Conservation (phyloP, 2,113 vertebrate genomes). For the Tachysurus vachellii region DNA sequence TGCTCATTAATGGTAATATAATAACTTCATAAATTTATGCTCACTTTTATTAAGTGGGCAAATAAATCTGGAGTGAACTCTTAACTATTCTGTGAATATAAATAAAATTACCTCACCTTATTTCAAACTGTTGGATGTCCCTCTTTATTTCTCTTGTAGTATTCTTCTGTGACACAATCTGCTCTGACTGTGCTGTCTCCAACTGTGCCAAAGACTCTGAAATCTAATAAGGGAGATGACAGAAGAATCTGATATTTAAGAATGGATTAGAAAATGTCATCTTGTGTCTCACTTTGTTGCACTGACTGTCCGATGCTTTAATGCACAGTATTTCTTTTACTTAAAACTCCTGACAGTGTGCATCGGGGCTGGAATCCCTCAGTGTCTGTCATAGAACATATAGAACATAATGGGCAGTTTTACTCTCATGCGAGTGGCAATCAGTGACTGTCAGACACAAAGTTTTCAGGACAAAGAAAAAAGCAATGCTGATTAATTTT, state of each 20-base stretch:
- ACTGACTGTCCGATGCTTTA: neutral
- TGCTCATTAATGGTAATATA: neutral
- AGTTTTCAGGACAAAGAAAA: neutral
- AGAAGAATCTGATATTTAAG: neutral
- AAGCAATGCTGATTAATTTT: neutral
- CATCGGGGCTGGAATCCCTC: neutral
- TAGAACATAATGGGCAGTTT: neutral
- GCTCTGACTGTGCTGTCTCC: conserved; percentile 60
- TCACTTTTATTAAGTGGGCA: neutral
- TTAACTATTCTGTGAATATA: neutral
- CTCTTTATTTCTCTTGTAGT: conserved; percentile 70
- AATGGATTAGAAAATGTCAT: neutral
- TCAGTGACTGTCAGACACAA: neutral
- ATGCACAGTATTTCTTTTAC: neutral
- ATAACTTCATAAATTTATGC: neutral
- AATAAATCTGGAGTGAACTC: neutral
- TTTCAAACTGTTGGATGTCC: conserved; percentile 75
- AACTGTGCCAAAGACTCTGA: conserved; percentile 72
- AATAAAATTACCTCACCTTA: conserved; percentile 71
- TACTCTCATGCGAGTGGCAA: neutral
- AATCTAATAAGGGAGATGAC: conserved; percentile 65
- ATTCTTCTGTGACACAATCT: conserved; percentile 65
- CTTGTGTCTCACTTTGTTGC: neutral
- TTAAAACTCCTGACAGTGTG: neutral
- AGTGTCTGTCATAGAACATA: neutral